Evolutionary conservation across 2,797 vertebrate species (phyloP).

Genomic region (Bryconaethiops microstoma): DNA sequence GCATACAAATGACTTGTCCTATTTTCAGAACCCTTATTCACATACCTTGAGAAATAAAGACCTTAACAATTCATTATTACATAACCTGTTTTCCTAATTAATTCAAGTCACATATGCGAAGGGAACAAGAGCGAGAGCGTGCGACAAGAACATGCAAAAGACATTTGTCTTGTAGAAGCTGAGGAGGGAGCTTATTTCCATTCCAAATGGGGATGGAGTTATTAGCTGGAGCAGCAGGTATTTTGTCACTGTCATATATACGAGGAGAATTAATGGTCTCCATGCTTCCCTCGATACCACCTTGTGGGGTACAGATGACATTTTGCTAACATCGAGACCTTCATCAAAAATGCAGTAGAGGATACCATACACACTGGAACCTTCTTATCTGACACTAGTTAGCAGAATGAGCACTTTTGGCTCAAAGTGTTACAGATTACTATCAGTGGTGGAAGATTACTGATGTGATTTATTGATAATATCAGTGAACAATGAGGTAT

Average conservation of each 20-base stretch:
- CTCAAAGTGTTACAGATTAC: neutral
- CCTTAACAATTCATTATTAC: constrained; percentile 68
- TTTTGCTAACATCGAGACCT: constrained; percentile 85
- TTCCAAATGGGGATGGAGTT: constrained; percentile 79
- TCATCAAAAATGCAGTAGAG: constrained; percentile 83
- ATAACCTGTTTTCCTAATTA: constrained; percentile 68
- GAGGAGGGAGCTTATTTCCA: constrained; percentile 73
- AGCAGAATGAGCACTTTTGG: constrained; percentile 7
- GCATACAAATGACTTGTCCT: constrained; percentile 39
- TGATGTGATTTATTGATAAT: neutral
- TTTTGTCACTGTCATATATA: constrained; percentile 85
- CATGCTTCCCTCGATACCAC: constrained; percentile 71
- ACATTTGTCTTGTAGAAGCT: constrained; percentile 69
- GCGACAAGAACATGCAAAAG: constrained; percentile 51
- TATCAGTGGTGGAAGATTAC: constrained; percentile 20
- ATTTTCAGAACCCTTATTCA: constrained; percentile 33
- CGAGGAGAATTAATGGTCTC: constrained; percentile 84
- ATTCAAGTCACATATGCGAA: constrained; percentile 20
- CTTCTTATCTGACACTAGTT: constrained; percentile 4
- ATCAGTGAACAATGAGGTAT: neutral
- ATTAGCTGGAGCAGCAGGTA: constrained; percentile 72
- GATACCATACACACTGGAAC: constrained; percentile 59
- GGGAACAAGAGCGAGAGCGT: constrained; percentile 51
- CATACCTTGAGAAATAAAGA: constrained; percentile 58
- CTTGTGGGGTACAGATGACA: constrained; percentile 83